Base-by-base conservation (phyloP, 2,113 vertebrate genomes). In the Serinus canaria region DNA sequence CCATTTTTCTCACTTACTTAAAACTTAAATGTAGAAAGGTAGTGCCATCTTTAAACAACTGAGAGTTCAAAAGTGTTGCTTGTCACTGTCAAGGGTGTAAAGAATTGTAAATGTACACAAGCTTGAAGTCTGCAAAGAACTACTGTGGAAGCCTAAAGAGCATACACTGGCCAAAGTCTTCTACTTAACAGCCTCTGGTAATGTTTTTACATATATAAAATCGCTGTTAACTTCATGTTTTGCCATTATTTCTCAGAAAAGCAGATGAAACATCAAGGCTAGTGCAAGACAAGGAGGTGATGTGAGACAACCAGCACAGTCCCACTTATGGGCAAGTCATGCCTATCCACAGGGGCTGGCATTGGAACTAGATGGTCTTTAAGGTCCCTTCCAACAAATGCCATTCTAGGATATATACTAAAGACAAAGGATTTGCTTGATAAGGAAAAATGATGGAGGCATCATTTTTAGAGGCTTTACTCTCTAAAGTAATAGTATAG, bases 11-110 rank as follows among this genome's bases (percentile, higher is more conserved):
- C 63, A 82, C 59, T 31, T 56, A 76, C 59, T 28, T 53, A 84
- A 91, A 33, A 52, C 59, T 93, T 95, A 37, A 41, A 66, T 86
- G 39, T 62, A 39, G 85, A 92, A 92, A 30, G 30, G 18, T 7
- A 64, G 8, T 59, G 14, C 33, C 22, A 74, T 27, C 37, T 95
- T 91, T 86, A 67, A 52, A 69, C 19, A 93, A 59, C 21, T 35
- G 21, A 50, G 14, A 77, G 53, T 28, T 78, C 74, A 55, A 64
- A 92, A 83, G 25, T 2, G 1, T 64, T 66, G 41, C 24, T 83
- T 62, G 8, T 77, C 55, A 30, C 17, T 53, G 37, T 53, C 0
- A 0, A 43, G 33, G 25, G 10, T 59, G 30, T 31, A 56, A 84
- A 66, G 43, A 93, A 27, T 11, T 68, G 27, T 56, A 49, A 73